Base-by-base conservation (phyloP, 2,888 invertebrate genomes). In the Cloeon dipterum region DNA sequence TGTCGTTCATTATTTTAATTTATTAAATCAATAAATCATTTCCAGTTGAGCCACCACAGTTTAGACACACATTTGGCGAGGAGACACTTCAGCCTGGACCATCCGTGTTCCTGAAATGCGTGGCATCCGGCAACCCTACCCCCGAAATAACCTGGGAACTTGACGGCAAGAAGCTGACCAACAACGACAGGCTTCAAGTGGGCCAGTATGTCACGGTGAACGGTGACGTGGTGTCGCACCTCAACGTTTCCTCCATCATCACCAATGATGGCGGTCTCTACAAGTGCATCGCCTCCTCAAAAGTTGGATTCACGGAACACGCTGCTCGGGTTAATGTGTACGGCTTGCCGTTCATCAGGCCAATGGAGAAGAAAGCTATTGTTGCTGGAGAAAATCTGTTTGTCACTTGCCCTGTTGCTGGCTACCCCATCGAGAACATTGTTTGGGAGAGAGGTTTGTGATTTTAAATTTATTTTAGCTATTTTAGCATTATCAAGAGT, bases 91-190 rank as follows among this genome's bases (percentile, higher is more conserved):
- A 86, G 48, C 86, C 86, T 1, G 89, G 89, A 35, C 81, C 85
- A 36, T 74, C 79, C 34, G 77, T 89, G 11, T 81, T 82, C 44
- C 63, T 93, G 37, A 85, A 85, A 53, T 93, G 93, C 58, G 74
- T 82, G 34, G 91, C 89, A 5, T 82, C 88, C 42, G 93, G 93
- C 35, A 91, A 88, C 59, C 93, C 93, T 2, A 81, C 83, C 2
- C 91, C 93, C 34, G 83, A 83, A 61, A 86, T 93, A 49, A 73
- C 76, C 16, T 93, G 93, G 93, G 76, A 81, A 52, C 63, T 89
- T 39, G 89, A 89, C 55, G 82, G 81, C 39, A 77, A 81, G 48
- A 74, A 79, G 44, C 62, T 88, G 35, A 68, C 74, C 32, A 77
- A 75, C 52, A 73, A 68, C 42, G 78, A 78, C 47, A 61, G 54